Percentiles rank a stretch among this genome's conserved stretches.
These are phyloP conservation scores for Datnioides undecimradiatus DNA, from an alignment of 2,113 vertebrate genomes.

Conservation along the genomic window DNA sequence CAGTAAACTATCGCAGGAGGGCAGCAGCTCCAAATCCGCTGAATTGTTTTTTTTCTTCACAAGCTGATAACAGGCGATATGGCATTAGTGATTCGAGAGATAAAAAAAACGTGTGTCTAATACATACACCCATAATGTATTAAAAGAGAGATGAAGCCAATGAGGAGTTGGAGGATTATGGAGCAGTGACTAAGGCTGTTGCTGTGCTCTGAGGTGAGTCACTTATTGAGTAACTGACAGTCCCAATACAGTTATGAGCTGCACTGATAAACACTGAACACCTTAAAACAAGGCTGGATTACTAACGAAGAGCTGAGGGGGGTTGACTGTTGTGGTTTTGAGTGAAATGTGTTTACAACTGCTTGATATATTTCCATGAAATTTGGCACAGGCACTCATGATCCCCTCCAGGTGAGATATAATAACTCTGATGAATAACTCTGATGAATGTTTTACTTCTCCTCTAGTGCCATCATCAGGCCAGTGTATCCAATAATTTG, in stretches of 20 bases:
- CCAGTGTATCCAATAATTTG: no score
- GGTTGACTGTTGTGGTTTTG: neutral
- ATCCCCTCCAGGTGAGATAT: no score
- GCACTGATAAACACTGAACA: conserved; percentile 45
- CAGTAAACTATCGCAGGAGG: conserved; percentile 12
- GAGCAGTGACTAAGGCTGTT: conserved; percentile 14
- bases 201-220: conserved; percentile 47
- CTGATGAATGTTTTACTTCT: no score
- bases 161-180: conserved; percentile 38
- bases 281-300: conserved; percentile 37
- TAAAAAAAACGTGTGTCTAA: conserved; percentile 6
- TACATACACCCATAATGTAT: conserved; percentile 21
- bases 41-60: conserved; percentile 39
- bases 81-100: conserved; percentile 22
- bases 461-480: no score
- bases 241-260: conserved; percentile 5
- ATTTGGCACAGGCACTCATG: no score
- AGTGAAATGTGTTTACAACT: neutral
- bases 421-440: no score
- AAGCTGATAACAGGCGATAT: conserved; percentile 20
- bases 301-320: neutral
- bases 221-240: conserved; percentile 40
- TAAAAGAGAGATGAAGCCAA: conserved; percentile 9
- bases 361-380: no score
- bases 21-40: conserved; percentile 20